phyloP scores from a whole-genome alignment of 2,888 invertebrate species.

The Hofmannophila pseudospretella region DNA sequence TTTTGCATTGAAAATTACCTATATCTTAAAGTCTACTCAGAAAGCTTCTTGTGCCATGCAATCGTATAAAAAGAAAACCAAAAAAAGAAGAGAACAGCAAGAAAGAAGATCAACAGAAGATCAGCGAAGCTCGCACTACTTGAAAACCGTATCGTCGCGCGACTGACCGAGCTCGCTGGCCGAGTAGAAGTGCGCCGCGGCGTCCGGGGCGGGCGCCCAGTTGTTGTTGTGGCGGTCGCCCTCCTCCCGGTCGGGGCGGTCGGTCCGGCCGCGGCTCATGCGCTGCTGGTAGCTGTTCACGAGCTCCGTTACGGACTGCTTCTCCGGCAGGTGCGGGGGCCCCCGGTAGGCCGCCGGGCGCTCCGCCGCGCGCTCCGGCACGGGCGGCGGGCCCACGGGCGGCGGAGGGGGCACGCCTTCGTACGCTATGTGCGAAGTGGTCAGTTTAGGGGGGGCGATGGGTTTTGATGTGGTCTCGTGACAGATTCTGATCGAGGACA shows the following conservation, averaged over 20 bases:
- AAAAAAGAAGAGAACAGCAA: not conserved
- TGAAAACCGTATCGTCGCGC: too few species aligned
- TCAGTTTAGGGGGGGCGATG: not conserved
- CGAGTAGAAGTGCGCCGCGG: conserved; percentile 60
- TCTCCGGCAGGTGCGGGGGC: conserved; percentile 13
- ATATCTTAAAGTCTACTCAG: too few species aligned
- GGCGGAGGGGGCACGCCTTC: conserved; percentile 55
- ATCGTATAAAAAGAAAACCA: too few species aligned
- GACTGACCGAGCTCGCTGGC: conserved; percentile 67
- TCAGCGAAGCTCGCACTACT: conserved; percentile 6
- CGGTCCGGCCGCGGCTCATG: conserved; percentile 41
- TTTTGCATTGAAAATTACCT: too few species aligned
- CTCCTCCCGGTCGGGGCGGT: conserved; percentile 25
- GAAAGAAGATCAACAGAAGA: conserved; percentile 1
- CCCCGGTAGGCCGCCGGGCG: conserved; percentile 11
- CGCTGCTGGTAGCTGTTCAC: conserved; percentile 67
- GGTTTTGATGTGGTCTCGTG: not conserved
- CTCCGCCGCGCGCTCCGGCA: conserved; percentile 48
- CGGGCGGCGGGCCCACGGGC: conserved; percentile 38
- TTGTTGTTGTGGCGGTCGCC: conserved; percentile 45
- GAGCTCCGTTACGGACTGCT: conserved; percentile 57
- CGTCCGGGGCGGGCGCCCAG: conserved; percentile 47
- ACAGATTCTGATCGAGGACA: too few species aligned
- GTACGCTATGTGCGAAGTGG: conserved; percentile 23
- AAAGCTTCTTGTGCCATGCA: too few species aligned